Evolutionary conservation across 2,888 invertebrate genomes (phyloP).

Genomic region (Pollenia labialis): DNA sequence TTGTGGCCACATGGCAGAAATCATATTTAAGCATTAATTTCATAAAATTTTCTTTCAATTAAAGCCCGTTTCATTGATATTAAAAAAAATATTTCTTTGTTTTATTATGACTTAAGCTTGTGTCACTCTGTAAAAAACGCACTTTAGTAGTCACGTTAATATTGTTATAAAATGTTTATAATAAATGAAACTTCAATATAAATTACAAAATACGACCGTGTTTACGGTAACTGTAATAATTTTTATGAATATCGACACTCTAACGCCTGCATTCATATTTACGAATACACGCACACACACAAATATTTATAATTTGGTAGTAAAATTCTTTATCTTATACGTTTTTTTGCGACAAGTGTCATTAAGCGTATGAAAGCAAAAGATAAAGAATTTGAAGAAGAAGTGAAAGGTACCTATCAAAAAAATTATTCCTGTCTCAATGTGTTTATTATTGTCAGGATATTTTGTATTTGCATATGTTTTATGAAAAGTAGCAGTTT

Average conservation of each 20-base stretch:
- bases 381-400: not conserved
- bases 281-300: not conserved
- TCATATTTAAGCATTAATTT: too few species aligned
- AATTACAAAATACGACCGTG: not conserved
- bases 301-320: not conserved
- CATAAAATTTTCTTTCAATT: too few species aligned
- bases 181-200: not conserved
- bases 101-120: too few species aligned
- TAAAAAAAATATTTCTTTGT: too few species aligned
- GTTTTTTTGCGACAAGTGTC: constrained; percentile 28
- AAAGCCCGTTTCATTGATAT: too few species aligned
- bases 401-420: not conserved
- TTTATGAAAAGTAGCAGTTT: not conserved
- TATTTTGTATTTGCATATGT: constrained; percentile 27
- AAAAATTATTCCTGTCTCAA: not conserved
- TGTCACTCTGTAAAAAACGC: too few species aligned
- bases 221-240: constrained; percentile 8
- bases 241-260: not conserved
- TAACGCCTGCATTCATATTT: not conserved
- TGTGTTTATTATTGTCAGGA: constrained; percentile 9
- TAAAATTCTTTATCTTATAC: constrained; percentile 29
- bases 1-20: too few species aligned
- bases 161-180: too few species aligned
- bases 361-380: constrained; percentile 2
- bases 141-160: too few species aligned